A percentile compares a stretch with the other conserved stretches of the same genome.
phyloP scores from a whole-genome alignment of 2,797 vertebrate species.

The Sebastes kiyomatsui region DNA sequence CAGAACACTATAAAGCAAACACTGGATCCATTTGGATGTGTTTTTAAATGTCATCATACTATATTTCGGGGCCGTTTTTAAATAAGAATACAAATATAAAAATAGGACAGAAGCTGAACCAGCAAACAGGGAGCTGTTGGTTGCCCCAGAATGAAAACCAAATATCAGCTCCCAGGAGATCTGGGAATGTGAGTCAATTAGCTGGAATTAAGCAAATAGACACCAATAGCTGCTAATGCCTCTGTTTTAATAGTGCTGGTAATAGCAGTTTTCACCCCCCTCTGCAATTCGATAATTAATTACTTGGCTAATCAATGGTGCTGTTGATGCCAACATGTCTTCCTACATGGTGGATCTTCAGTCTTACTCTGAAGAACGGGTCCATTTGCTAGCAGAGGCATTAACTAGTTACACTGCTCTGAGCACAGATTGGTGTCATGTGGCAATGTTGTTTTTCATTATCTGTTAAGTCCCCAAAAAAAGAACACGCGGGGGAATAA shows the following conservation, averaged over 20 bases:
- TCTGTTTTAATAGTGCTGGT: slow-evolving; percentile 66
- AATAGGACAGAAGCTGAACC: not conserved
- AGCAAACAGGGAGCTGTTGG: slow-evolving; percentile 10
- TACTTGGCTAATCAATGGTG: slow-evolving; percentile 72
- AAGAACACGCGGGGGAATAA: not conserved
- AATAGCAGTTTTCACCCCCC: slow-evolving; percentile 44
- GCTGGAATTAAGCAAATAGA: slow-evolving; percentile 63
- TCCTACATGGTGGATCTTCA: slow-evolving; percentile 36
- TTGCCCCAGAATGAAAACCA: slow-evolving; percentile 35
- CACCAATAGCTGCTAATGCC: slow-evolving; percentile 55
- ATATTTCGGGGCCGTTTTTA: not conserved
- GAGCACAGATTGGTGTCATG: slow-evolving; percentile 45
- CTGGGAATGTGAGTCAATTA: slow-evolving; percentile 56
- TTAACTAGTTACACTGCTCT: slow-evolving; percentile 40
- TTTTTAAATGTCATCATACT: slow-evolving; percentile 17
- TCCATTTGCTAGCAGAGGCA: slow-evolving; percentile 52
- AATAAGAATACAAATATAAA: not conserved
- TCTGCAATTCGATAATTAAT: slow-evolving; percentile 76
- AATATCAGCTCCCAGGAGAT: slow-evolving; percentile 51
- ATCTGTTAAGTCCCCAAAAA: slow-evolving; percentile 27
- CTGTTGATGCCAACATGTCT: slow-evolving; percentile 58
- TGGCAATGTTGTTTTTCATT: slow-evolving; percentile 48
- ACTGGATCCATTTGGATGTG: not conserved
- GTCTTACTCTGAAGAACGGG: slow-evolving; percentile 35
- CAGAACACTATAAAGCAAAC: not conserved